Evolutionary conservation across 2,888 invertebrate genomes (phyloP), one percentile per base, ranked within the genome.

Genomic region (Lottia scabra): DNA sequence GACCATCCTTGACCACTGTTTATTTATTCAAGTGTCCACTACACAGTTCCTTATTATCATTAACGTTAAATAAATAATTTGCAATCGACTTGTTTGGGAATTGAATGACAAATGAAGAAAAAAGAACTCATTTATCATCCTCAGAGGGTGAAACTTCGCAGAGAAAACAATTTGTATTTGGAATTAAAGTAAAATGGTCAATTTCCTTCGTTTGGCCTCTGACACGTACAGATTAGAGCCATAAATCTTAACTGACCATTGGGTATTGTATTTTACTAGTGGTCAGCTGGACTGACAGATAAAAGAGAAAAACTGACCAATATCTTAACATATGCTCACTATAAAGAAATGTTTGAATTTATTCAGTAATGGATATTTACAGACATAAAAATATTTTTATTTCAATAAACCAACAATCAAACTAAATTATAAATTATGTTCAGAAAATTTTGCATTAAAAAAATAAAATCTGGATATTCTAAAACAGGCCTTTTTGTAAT

Each of bases 111-210:
- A 56, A 56, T 56, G 56, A 13, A 56, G 56, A 56, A 56, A 56
- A 56, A 56, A 56, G 56, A 56, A 56, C 19, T 23, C 56, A 56
- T 56, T 23, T 23, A 56, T 56, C 56, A 56, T 23, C 23, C 56
- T 56, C 56, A 56, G 56, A 56, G 19, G 19, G 19, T 56, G 56
- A 56, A 56, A 56, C 23, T 56, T 56, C 23, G 56, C 56, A 56
- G 56, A 56, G 56, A 56, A 56, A 56, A 56, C 56, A 56, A 56
- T 56, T 56, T 56, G 56, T 56, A 56, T 56, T 56, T 56, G 56
- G 56, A 56, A 56, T 56, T 56, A 56, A 56, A 56, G 56, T 56
- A 56, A 23, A 56, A 56, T 56, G 56, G 56, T 56, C 56, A 56
- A 56, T 56, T 56, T 56, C 56, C 56, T 56, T 8, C 56, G 56